Conservation (phyloP, 1,140 invertebrate genomes). For the Ips nitidus region DNA sequence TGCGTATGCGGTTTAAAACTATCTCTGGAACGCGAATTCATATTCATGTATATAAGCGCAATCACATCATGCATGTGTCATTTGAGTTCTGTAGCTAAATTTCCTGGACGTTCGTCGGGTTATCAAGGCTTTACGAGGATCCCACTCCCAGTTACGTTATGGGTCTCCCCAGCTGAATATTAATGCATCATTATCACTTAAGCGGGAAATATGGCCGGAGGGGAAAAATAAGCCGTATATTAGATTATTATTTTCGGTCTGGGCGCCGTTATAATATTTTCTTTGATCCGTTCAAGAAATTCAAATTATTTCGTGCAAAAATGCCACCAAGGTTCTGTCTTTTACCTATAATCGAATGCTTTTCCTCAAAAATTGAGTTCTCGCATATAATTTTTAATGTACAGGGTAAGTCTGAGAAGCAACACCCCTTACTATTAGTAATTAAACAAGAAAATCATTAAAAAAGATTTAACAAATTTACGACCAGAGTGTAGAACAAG, state of each 20-base stretch:
- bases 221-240: slow-evolving; percentile 15
- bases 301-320: too few relatives aligned
- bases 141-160: slow-evolving; percentile 35
- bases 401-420: too few relatives aligned
- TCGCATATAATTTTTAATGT: too few relatives aligned
- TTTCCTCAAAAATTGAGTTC: too few relatives aligned
- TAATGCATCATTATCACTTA: slow-evolving; percentile 42
- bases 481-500: too few relatives aligned
- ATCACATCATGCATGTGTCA: slow-evolving; percentile 51
- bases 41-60: slow-evolving; percentile 47
- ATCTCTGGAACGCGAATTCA: slow-evolving; percentile 37
- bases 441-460: too few relatives aligned
- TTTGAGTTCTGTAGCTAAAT: slow-evolving; percentile 49
- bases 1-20: not conserved
- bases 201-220: slow-evolving; percentile 35
- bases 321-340: too few relatives aligned
- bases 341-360: too few relatives aligned
- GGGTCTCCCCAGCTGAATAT: slow-evolving; percentile 39
- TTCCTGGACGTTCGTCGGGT: slow-evolving; percentile 48
- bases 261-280: too few relatives aligned
- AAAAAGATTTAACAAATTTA: too few relatives aligned
- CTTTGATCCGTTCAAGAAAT: too few relatives aligned
- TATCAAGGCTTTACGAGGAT: slow-evolving; percentile 40
- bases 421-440: too few relatives aligned
- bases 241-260: slow-evolving; percentile 13